Evolutionary conservation across 1,140 invertebrate species (phyloP), one percentile per base, ranked within the genome.

Genomic region (Drosophila nebulosa): DNA sequence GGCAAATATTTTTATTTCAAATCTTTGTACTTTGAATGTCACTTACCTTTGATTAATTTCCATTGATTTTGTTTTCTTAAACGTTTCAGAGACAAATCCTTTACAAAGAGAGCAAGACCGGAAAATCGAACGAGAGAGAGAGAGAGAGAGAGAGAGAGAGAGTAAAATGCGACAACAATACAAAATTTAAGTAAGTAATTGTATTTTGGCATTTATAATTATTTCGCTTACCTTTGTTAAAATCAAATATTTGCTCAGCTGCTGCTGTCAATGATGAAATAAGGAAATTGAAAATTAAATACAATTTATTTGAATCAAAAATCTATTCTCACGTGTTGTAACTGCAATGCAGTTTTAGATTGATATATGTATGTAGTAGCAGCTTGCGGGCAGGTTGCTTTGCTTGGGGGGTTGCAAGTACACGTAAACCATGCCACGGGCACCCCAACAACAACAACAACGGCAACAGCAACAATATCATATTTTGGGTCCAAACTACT

Each of bases 361-460:
- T 56, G 14, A 32, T 7, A 32, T 9, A 9, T n/a, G n/a, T n/a
- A n/a, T n/a, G n/a, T n/a, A n/a, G n/a, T n/a, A n/a, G n/a, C n/a
- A n/a, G n/a, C n/a, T 32, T 32, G 30, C 10, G 10, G 30, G 30
- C 10, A 39, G 4, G 62, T 55, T 51, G 14, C 58, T 64, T 64
- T n/a, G n/a, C n/a, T n/a, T n/a, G n/a, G 64, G 51, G 73, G 69
- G 70, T 77, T 69, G 70, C 70, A 77, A 69, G 61, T 58, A 62
- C 74, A 77, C 74, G 58, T 63, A 65, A 22, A 72, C 50, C 59
- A 73, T 69, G 68, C 63, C 66, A 36, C 51, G 39, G 39, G 39
- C 39, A 5, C 16, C 39, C 16, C 39, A 18, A 18, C 6, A 14
- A 39, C 0, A 14, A 32, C 9, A 32, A 30, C 30, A 60, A 57